phyloP scores from a whole-genome alignment of 2,797 vertebrate species.

The Discoglossus pictus region DNA sequence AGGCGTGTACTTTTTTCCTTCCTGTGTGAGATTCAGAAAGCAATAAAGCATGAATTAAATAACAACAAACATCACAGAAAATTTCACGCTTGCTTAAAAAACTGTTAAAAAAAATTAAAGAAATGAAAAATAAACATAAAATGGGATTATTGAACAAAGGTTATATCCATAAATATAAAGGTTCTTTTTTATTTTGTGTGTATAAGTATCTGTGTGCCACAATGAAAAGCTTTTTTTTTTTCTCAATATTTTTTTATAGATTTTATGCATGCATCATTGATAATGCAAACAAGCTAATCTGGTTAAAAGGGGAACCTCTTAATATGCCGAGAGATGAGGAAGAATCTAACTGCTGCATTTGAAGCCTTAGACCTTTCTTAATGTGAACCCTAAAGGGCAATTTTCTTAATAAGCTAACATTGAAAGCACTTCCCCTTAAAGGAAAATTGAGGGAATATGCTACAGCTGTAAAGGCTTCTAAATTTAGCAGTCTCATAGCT shows the following conservation, averaged over 20 bases:
- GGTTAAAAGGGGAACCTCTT: constrained; percentile 46
- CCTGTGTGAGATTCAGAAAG: neutral
- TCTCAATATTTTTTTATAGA: constrained; percentile 38
- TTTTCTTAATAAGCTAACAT: constrained; percentile 46
- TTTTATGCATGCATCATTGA: constrained; percentile 42
- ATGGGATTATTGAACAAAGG: too few relatives aligned
- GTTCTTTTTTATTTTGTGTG: too few relatives aligned
- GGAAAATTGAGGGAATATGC: constrained; percentile 8
- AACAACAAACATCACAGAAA: too few relatives aligned
- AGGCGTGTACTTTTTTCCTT: constrained; percentile 21
- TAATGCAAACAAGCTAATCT: constrained; percentile 49
- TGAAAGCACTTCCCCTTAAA: constrained; percentile 31
- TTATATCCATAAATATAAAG: too few relatives aligned
- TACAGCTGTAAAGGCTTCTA: constrained; percentile 8
- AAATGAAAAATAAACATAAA: too few relatives aligned
- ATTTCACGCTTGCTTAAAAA: too few relatives aligned
- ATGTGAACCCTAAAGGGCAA: constrained; percentile 47
- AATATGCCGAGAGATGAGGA: constrained; percentile 44
- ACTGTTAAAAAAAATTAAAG: too few relatives aligned
- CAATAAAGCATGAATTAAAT: too few relatives aligned
- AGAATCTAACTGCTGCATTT: constrained; percentile 33
- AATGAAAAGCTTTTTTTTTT: constrained; percentile 21
- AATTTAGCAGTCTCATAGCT: constrained; percentile 16
- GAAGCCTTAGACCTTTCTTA: constrained; percentile 44
- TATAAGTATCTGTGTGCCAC: constrained; percentile 2